These are phyloP conservation scores for Plodia interpunctella DNA, from an alignment of 1,140 invertebrate genomes.

Conservation along the genomic window DNA sequence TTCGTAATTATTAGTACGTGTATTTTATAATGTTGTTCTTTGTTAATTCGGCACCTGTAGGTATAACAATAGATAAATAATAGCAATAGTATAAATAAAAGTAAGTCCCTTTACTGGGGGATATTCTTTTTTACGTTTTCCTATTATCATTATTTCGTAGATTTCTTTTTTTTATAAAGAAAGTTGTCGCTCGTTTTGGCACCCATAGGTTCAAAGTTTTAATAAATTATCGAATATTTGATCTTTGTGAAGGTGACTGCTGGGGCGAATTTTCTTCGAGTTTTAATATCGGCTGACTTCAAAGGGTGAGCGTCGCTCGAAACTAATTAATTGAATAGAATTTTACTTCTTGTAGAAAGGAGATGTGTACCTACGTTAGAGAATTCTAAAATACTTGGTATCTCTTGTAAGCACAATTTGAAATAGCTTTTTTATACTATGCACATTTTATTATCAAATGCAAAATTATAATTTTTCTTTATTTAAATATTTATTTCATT, in stretches of 20 bases:
- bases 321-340: background rate
- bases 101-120: no score
- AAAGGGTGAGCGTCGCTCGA: background rate
- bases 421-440: no score
- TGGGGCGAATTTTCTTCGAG: background rate
- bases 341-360: background rate
- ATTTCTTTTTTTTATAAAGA: background rate
- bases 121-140: no score
- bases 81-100: no score
- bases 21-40: background rate
- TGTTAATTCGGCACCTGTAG: no score
- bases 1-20: background rate
- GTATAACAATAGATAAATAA: no score
- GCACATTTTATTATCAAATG: no score
- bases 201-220: background rate
- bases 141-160: background rate
- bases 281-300: constrained; percentile 3
- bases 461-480: no score
- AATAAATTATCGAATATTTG: background rate
- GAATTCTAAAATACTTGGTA: no score
- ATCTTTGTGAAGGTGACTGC: constrained; percentile 4
- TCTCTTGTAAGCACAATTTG: no score
- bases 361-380: no score
- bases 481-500: no score
- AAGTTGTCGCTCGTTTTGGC: background rate